Percentiles rank a stretch among this genome's conserved stretches.
Conservation (phyloP, 1,140 invertebrate species). For the Drosophila pachea region DNA sequence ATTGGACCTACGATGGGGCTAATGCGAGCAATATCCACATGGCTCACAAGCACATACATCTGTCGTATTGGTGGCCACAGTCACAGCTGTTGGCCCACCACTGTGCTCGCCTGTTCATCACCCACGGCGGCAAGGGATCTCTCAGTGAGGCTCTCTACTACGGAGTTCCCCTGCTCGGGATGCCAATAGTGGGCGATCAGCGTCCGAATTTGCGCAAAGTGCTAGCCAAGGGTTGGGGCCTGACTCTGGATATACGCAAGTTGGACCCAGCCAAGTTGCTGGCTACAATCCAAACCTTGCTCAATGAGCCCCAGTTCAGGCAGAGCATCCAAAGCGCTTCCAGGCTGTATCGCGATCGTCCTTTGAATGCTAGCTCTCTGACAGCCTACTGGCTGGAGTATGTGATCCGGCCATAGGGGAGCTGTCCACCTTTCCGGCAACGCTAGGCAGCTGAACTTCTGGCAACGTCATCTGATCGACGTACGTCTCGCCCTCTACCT, state of each 20-base stretch:
- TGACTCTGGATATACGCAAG: slow-evolving; percentile 65
- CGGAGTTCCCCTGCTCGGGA: slow-evolving; percentile 84
- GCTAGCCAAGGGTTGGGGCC: slow-evolving; percentile 78
- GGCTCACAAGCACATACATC: slow-evolving; percentile 80
- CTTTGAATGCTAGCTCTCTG: slow-evolving; percentile 41
- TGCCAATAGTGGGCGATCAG: slow-evolving; percentile 85
- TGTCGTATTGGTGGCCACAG: slow-evolving; percentile 85
- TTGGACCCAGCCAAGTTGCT: slow-evolving; percentile 65
- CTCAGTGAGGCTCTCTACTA: slow-evolving; percentile 85
- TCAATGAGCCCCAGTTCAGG: slow-evolving; percentile 28
- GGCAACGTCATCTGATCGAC: slow-evolving; percentile 48
- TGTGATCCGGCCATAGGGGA: slow-evolving; percentile 78
- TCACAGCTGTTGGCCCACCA: slow-evolving; percentile 83
- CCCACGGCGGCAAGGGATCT: slow-evolving; percentile 86
- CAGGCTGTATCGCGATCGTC: slow-evolving; percentile 63
- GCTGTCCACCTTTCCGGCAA: slow-evolving; percentile 74
- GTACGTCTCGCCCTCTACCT: slow-evolving; percentile 35
- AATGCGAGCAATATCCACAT: slow-evolving; percentile 26
- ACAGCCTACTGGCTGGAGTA: slow-evolving; percentile 70
- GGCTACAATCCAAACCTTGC: slow-evolving; percentile 21
- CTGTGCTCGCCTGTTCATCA: slow-evolving; percentile 84
- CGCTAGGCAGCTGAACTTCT: slow-evolving; percentile 35
- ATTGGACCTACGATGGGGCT: slow-evolving; percentile 62
- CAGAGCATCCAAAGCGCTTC: slow-evolving; percentile 39
- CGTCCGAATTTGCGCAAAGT: slow-evolving; percentile 80